Conservation (phyloP, 2,113 vertebrate species). For the Elephantulus edwardii region DNA sequence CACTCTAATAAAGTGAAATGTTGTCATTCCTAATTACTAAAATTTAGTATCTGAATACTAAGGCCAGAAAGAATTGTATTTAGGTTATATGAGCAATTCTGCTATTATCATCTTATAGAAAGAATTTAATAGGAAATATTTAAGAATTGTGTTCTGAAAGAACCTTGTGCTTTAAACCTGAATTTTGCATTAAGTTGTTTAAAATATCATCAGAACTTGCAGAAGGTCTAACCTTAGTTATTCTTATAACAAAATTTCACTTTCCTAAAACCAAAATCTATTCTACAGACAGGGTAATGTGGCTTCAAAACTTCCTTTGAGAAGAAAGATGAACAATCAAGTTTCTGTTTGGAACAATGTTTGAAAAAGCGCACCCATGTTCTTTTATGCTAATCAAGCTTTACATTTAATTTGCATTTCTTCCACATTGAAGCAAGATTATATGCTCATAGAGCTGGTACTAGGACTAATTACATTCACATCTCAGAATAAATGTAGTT, state of each 20-base stretch:
- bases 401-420: constrained; percentile 53
- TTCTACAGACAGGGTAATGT: not conserved
- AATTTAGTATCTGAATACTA: constrained; percentile 10
- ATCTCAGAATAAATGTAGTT: constrained; percentile 21
- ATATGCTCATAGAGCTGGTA: constrained; percentile 16
- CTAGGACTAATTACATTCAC: constrained; percentile 55
- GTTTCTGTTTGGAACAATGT: constrained; percentile 51
- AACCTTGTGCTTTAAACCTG: not conserved
- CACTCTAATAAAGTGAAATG: constrained; percentile 5
- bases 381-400: constrained; percentile 50
- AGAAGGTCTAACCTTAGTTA: not conserved
- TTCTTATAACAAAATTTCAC: not conserved
- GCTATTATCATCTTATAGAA: not conserved
- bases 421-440: constrained; percentile 55
- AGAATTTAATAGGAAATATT: not conserved
- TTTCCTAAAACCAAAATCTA: constrained; percentile 48
- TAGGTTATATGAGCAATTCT: not conserved
- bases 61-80: not conserved
- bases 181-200: constrained; percentile 25
- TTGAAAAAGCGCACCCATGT: constrained; percentile 42
- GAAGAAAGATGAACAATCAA: constrained; percentile 26
- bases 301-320: constrained; percentile 34
- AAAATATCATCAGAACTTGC: constrained; percentile 7
- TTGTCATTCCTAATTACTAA: constrained; percentile 47
- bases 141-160: not conserved